These are phyloP conservation scores for Notodonta dromedarius DNA, from an alignment of 2,888 invertebrate species.

Conservation along the genomic window DNA sequence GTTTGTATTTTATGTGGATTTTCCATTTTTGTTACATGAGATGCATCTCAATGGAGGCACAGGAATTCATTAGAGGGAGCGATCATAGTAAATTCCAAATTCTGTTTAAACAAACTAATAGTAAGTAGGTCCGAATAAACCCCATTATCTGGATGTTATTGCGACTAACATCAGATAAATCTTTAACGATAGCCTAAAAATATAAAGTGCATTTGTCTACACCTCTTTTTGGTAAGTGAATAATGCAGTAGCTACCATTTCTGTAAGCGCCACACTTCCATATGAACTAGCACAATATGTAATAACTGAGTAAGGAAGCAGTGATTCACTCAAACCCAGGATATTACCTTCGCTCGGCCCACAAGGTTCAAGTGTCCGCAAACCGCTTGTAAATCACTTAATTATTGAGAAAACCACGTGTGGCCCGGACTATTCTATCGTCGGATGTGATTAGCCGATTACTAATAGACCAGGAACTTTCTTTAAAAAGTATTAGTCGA, in stretches of 20 bases:
- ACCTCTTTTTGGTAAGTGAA: neutral
- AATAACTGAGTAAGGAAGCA: slow-evolving; percentile 40
- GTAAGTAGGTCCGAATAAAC: no score
- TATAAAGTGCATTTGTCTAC: no score
- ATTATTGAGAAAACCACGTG: slow-evolving; percentile 48
- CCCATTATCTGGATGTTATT: no score
- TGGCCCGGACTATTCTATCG: slow-evolving; percentile 16
- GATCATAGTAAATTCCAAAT: no score
- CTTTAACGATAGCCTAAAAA: no score
- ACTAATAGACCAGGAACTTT: slow-evolving; percentile 18
- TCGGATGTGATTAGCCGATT: slow-evolving; percentile 15
- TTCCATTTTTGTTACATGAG: no score
- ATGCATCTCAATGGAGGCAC: no score
- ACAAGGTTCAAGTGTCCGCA: slow-evolving; percentile 62
- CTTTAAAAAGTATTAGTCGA: neutral
- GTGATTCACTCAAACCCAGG: slow-evolving; percentile 62
- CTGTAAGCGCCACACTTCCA: neutral
- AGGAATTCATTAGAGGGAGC: no score
- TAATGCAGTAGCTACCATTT: neutral
- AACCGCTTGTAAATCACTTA: slow-evolving; percentile 54
- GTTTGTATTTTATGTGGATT: no score
- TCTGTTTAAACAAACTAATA: no score
- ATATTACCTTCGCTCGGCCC: slow-evolving; percentile 61
- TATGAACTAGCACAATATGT: neutral
- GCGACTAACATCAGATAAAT: no score